Percentiles rank a stretch among this genome's conserved stretches.
These are phyloP conservation scores for Myxocyprinus asiaticus DNA, from an alignment of 2,113 vertebrate genomes.

Conservation along the genomic window DNA sequence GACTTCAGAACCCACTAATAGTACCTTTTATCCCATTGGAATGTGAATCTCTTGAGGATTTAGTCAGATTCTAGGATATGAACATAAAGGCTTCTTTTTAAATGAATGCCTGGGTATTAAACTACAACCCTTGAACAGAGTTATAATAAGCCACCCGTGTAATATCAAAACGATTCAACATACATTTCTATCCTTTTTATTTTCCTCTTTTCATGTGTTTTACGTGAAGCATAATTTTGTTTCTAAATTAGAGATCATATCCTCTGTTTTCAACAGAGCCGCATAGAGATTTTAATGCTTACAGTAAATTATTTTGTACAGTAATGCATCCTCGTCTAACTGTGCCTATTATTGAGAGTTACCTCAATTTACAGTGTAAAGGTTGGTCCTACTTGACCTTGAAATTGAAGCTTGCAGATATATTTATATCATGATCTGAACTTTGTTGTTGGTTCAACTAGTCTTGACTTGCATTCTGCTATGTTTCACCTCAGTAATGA, in stretches of 20 bases:
- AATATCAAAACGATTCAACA: conserved; percentile 25
- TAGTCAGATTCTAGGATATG: background rate
- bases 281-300: conserved; percentile 57
- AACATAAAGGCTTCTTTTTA: background rate
- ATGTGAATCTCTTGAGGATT: background rate
- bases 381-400: background rate
- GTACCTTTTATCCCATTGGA: background rate
- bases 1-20: background rate
- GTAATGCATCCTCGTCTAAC: conserved; percentile 43
- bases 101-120: background rate
- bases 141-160: conserved; percentile 7
- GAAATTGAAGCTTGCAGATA: background rate
- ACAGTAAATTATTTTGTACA: conserved; percentile 63
- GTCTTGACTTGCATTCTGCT: background rate
- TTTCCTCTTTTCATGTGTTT: conserved; percentile 43
- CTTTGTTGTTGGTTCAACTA: background rate
- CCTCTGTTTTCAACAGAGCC: conserved; percentile 60
- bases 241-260: conserved; percentile 51
- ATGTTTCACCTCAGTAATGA: background rate
- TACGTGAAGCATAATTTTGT: conserved; percentile 50
- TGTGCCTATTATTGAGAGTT: conserved; percentile 24
- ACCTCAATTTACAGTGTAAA: background rate
- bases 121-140: background rate
- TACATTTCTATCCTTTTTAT: conserved; percentile 27
- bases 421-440: background rate